phyloP scores from a whole-genome alignment of 2,888 invertebrate genomes.

The Lithophane semibrunnea region DNA sequence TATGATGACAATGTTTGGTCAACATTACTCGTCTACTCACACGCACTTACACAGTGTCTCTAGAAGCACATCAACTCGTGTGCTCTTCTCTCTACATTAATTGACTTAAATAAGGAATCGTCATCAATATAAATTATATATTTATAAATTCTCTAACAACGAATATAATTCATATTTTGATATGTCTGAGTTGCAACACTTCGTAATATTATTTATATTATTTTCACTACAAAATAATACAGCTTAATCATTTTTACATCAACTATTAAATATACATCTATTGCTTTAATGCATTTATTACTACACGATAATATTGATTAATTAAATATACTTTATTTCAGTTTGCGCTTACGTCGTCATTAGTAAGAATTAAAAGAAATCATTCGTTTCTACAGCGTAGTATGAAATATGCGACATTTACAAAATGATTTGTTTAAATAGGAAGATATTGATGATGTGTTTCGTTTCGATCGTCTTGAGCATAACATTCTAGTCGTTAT shows the following conservation, averaged over 20 bases:
- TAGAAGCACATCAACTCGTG: conserved; percentile 74
- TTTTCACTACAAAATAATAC: conserved; percentile 77
- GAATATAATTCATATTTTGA: conserved; percentile 83
- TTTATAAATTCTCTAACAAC: conserved; percentile 77
- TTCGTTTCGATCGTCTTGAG: conserved; percentile 73
- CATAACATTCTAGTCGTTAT: conserved; percentile 70
- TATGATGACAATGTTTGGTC: conserved; percentile 49
- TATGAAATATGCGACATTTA: conserved; percentile 64
- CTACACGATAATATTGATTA: conserved; percentile 59
- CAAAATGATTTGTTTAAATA: conserved; percentile 70
- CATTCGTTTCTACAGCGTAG: conserved; percentile 35
- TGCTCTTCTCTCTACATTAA: conserved; percentile 83
- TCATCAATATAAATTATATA: conserved; percentile 78
- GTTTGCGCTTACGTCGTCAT: conserved; percentile 58
- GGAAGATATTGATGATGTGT: conserved; percentile 76
- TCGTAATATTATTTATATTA: conserved; percentile 59
- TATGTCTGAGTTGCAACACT: conserved; percentile 85
- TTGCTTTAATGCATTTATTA: conserved; percentile 72
- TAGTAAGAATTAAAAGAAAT: conserved; percentile 38
- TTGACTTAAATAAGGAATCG: conserved; percentile 90
- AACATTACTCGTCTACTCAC: conserved; percentile 43
- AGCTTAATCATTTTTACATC: conserved; percentile 77
- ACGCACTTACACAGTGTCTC: conserved; percentile 65
- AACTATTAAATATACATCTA: conserved; percentile 74
- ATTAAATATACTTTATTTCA: conserved; percentile 56